Conservation (phyloP, 2,113 vertebrate genomes). For the Odocoileus virginianus region DNA sequence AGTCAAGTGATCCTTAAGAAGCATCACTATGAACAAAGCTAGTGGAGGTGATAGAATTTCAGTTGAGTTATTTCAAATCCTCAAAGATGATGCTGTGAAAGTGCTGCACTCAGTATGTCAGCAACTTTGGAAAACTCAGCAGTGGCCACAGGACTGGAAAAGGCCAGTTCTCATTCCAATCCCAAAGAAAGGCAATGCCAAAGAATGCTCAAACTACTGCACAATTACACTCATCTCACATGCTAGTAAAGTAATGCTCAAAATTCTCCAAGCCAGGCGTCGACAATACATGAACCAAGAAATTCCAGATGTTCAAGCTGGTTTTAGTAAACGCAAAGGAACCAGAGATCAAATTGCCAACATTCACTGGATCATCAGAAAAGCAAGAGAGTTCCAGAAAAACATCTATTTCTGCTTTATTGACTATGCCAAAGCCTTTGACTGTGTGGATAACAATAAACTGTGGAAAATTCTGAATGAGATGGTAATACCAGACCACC, state of each 20-base stretch:
- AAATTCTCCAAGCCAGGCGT: not conserved
- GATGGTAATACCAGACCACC: not conserved
- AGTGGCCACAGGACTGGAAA: too few species aligned
- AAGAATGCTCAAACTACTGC: accelerated
- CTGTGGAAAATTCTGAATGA: not conserved
- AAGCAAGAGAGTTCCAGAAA: not conserved
- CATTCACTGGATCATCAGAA: not conserved
- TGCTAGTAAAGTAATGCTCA: accelerated
- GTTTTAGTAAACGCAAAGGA: not conserved
- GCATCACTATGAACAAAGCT: not conserved
- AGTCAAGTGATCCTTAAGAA: not conserved
- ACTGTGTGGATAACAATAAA: not conserved
- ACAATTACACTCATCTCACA: not conserved
- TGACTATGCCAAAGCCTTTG: not conserved
- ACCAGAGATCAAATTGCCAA: not conserved
- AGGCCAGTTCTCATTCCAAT: not conserved
- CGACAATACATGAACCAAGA: not conserved
- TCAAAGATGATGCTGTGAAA: not conserved
- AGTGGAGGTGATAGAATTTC: not conserved
- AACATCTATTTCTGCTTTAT: not conserved
- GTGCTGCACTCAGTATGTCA: too few species aligned
- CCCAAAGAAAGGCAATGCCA: not conserved
- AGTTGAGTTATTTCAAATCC: not conserved
- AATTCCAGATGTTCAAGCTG: not conserved
- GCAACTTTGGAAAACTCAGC: too few species aligned